phyloP scores from a whole-genome alignment of 2,888 invertebrate genomes.

The Lepidocyrtinus sp. region DNA sequence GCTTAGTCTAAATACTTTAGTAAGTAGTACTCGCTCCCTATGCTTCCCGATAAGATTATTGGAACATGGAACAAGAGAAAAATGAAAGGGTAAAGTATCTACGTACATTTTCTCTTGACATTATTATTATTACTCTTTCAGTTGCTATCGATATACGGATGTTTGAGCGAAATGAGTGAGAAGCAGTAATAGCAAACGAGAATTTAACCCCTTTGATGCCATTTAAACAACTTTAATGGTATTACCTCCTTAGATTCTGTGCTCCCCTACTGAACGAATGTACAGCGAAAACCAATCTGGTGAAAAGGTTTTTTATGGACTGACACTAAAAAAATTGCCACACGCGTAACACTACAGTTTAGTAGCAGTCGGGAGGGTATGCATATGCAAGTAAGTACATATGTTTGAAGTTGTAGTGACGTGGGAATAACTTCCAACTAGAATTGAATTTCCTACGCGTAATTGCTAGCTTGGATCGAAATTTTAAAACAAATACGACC shows the following conservation, averaged over 20 bases:
- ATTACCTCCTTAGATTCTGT: not conserved
- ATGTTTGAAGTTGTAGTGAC: too few species aligned
- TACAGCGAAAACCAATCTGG: not conserved
- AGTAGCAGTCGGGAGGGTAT: too few species aligned
- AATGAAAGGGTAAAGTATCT: not conserved
- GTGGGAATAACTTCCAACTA: too few species aligned
- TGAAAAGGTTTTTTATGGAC: not conserved
- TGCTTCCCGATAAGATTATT: too few species aligned
- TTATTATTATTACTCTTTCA: not conserved
- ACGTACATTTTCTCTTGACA: not conserved
- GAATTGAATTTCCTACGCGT: too few species aligned
- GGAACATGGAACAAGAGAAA: too few species aligned
- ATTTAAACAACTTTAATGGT: conserved; percentile 2
- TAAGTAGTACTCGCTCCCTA: too few species aligned
- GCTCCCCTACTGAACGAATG: not conserved
- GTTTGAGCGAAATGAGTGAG: not conserved
- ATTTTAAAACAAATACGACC: too few species aligned
- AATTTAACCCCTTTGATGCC: conserved; percentile 1
- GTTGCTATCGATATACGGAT: not conserved
- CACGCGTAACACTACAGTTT: not conserved
- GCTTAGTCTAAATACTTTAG: not conserved
- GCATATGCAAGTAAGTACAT: too few species aligned
- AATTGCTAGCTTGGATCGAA: too few species aligned
- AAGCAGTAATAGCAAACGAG: not conserved
- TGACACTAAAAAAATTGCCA: not conserved